These are phyloP conservation scores for Melinaea menophilus DNA, from an alignment of 2,888 invertebrate genomes.

Conservation along the genomic window DNA sequence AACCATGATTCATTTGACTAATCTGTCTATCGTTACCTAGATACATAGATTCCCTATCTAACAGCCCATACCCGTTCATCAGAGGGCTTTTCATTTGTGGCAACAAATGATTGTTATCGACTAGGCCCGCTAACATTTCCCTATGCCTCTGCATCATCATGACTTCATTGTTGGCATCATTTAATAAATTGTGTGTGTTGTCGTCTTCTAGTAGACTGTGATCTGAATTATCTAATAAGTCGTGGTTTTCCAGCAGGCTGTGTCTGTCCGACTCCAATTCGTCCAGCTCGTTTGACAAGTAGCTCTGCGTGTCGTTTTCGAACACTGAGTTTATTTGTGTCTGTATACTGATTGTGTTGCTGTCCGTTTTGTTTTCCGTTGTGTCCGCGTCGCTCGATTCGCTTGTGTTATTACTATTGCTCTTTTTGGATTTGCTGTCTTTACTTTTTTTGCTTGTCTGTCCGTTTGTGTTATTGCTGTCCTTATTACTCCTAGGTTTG, in stretches of 20 bases:
- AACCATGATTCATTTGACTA: slow-evolving; percentile 64
- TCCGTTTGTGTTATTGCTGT: slow-evolving; percentile 69
- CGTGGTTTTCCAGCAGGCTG: slow-evolving; percentile 69
- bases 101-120: slow-evolving; percentile 59
- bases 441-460: slow-evolving; percentile 63
- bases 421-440: slow-evolving; percentile 73
- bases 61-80: slow-evolving; percentile 62
- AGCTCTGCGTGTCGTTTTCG: slow-evolving; percentile 59
- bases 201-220: slow-evolving; percentile 69
- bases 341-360: slow-evolving; percentile 34
- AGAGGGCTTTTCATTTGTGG: slow-evolving; percentile 59
- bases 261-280: slow-evolving; percentile 73
- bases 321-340: slow-evolving; percentile 49
- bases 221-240: slow-evolving; percentile 67
- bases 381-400: slow-evolving; percentile 54
- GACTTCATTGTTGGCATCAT: slow-evolving; percentile 59
- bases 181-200: slow-evolving; percentile 60
- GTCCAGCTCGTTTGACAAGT: slow-evolving; percentile 64
- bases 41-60: slow-evolving; percentile 63
- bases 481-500: slow-evolving; percentile 65
- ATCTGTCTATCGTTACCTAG: slow-evolving; percentile 63
- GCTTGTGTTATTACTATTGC: slow-evolving; percentile 65
- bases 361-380: slow-evolving; percentile 35
- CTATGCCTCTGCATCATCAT: slow-evolving; percentile 66
- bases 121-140: slow-evolving; percentile 63